These are phyloP conservation scores for Corythornis vintsioides DNA, from an alignment of 2,113 vertebrate species.

Conservation along the genomic window DNA sequence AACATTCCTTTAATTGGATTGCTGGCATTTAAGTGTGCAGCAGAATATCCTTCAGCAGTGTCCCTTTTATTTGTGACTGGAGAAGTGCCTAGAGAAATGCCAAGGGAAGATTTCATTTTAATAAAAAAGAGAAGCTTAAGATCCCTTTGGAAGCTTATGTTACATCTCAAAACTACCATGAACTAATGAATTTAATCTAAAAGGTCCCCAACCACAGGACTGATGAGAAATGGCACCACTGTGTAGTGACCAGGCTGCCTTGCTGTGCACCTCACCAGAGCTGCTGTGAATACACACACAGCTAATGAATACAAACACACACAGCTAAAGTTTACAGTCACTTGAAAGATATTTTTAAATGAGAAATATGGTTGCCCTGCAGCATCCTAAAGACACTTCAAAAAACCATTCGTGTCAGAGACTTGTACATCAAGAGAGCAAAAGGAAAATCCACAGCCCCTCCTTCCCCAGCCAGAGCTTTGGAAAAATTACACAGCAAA, in stretches of 20 bases:
- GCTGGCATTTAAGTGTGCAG: constrained; percentile 71
- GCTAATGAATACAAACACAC: background rate
- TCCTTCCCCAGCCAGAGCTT: background rate
- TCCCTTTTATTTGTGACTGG: constrained; percentile 65
- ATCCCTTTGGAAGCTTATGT: constrained; percentile 67
- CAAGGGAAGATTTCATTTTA: constrained; percentile 74
- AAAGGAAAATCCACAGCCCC: background rate
- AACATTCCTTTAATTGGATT: constrained; percentile 75
- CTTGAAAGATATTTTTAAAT: background rate
- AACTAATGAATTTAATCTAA: constrained; percentile 71
- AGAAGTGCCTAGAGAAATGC: constrained; percentile 68
- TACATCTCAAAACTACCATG: constrained; percentile 61
- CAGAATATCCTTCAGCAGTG: constrained; percentile 49
- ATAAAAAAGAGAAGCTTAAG: constrained; percentile 67
- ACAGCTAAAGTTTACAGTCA: background rate
- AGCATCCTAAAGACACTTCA: constrained; percentile 14
- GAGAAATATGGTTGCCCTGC: background rate
- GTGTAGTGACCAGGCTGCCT: background rate
- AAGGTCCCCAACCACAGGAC: constrained; percentile 55
- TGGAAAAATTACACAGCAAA: background rate
- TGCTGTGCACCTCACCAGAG: background rate
- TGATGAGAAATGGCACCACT: background rate
- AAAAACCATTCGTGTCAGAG: background rate
- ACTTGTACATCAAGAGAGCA: background rate
- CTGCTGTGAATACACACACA: no score